Percentiles rank a stretch among this genome's conserved stretches.
Evolutionary conservation across 2,797 vertebrate genomes (phyloP).

Genomic region (Pachyuromys duprasi): DNA sequence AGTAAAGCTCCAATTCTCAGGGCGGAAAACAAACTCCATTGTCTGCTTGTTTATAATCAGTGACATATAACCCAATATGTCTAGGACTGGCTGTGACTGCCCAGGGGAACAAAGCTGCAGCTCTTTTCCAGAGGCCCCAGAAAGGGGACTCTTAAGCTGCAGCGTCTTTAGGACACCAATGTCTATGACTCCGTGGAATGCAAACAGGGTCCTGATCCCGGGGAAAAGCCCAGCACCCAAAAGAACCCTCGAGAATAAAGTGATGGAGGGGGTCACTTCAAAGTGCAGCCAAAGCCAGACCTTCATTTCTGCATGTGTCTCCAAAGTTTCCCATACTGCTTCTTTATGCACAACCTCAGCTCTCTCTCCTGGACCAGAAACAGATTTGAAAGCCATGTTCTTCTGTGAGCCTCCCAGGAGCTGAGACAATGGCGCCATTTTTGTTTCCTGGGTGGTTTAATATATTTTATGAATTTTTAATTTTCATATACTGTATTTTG

Average conservation of each 20-base stretch:
- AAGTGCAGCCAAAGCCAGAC: neutral
- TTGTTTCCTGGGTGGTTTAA: neutral
- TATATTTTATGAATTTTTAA: neutral
- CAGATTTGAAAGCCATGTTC: neutral
- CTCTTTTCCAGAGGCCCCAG: constrained; percentile 49
- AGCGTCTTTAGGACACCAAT: constrained; percentile 27
- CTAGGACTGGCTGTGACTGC: constrained; percentile 74
- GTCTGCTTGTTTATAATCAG: constrained; percentile 80
- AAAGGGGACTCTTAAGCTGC: constrained; percentile 47
- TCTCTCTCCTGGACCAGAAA: constrained; percentile 8
- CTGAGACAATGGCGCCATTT: neutral
- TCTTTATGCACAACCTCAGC: constrained; percentile 23
- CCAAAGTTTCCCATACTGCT: neutral
- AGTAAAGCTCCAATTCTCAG: constrained; percentile 54
- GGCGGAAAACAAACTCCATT: constrained; percentile 77
- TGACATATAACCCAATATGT: constrained; percentile 67
- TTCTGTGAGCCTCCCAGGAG: neutral
- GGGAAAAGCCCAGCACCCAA: constrained; percentile 35
- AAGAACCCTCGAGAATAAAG: neutral
- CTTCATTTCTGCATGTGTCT: constrained; percentile 48
- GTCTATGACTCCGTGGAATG: neutral
- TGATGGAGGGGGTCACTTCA: constrained; percentile 6
- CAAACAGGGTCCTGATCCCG: neutral
- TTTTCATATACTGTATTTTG: neutral
- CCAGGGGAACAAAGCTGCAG: constrained; percentile 67